phyloP scores from a whole-genome alignment of 1,140 invertebrate species.

The Leptinotarsa undecemlineata region DNA sequence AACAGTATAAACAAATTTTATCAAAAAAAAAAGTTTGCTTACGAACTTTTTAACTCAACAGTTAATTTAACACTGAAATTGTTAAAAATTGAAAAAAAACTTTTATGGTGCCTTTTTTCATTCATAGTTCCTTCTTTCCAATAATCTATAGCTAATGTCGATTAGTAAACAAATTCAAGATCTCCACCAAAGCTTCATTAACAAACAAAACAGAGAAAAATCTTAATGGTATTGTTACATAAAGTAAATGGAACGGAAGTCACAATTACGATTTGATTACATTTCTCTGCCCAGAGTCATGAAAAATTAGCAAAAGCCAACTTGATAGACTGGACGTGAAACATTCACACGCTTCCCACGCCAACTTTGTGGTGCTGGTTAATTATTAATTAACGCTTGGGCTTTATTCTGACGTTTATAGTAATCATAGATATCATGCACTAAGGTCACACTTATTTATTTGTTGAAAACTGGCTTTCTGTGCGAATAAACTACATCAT shows the following conservation, averaged over 20 bases:
- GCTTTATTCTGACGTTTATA: slow-evolving; percentile 38
- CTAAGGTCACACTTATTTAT: slow-evolving; percentile 47
- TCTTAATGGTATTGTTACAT: slow-evolving; percentile 19
- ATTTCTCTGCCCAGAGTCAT: slow-evolving; percentile 13
- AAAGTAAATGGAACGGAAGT: slow-evolving; percentile 24
- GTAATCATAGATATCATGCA: slow-evolving; percentile 44
- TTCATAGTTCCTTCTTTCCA: no score
- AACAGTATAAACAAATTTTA: no score
- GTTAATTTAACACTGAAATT: no score
- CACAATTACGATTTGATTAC: slow-evolving; percentile 21
- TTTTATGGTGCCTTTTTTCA: no score
- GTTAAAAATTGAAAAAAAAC: no score
- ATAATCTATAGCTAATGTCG: no score
- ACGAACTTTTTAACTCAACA: no score
- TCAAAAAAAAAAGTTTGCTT: no score
- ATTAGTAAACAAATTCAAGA: no score
- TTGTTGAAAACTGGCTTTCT: slow-evolving; percentile 28
- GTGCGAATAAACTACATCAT: no score
- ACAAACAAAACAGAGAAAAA: slow-evolving; percentile 13
- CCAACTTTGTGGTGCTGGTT: slow-evolving; percentile 44
- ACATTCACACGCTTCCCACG: slow-evolving; percentile 45
- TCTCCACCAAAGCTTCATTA: no score
- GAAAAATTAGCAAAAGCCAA: slow-evolving; percentile 26
- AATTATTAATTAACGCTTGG: slow-evolving; percentile 50
- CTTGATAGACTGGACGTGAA: slow-evolving; percentile 24